A percentile compares a stretch with the other conserved stretches of the same genome.
Conservation (phyloP, 2,888 invertebrate species). For the Aelia acuminata region DNA sequence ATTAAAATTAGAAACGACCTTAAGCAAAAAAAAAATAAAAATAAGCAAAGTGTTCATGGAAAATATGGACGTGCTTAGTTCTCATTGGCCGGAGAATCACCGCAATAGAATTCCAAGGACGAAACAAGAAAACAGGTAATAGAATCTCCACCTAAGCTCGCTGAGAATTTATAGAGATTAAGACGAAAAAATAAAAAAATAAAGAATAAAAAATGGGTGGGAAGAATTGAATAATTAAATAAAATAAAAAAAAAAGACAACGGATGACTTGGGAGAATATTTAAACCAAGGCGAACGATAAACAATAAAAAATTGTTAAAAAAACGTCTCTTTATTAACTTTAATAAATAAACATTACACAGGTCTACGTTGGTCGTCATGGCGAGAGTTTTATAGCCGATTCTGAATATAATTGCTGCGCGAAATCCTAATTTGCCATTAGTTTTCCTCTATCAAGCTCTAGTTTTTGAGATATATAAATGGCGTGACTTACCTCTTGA, state of each 20-base stretch:
- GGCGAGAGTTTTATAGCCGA: too few species aligned
- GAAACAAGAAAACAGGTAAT: neutral
- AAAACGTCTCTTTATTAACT: too few species aligned
- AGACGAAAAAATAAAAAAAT: neutral
- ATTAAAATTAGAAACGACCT: conserved; percentile 11
- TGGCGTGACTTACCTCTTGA: too few species aligned
- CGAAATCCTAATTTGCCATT: too few species aligned
- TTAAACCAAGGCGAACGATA: too few species aligned
- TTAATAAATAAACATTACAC: too few species aligned
- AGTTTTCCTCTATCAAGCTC: too few species aligned
- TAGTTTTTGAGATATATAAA: too few species aligned
- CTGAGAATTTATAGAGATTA: neutral
- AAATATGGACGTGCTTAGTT: neutral
- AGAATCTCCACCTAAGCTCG: neutral
- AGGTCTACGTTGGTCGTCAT: too few species aligned
- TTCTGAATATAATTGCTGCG: too few species aligned
- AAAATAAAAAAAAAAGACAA: neutral
- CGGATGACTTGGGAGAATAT: too few species aligned
- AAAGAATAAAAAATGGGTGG: neutral
- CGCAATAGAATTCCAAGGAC: neutral
- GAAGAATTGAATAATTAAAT: neutral
- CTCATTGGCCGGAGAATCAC: neutral
- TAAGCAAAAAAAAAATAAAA: neutral
- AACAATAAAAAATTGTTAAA: too few species aligned
- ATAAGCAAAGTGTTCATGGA: conserved; percentile 1